A percentile compares a stretch with the other conserved stretches of the same genome.
Conservation (phyloP, 1,140 invertebrate genomes). For the Hyposmocoma kahamanoa region DNA sequence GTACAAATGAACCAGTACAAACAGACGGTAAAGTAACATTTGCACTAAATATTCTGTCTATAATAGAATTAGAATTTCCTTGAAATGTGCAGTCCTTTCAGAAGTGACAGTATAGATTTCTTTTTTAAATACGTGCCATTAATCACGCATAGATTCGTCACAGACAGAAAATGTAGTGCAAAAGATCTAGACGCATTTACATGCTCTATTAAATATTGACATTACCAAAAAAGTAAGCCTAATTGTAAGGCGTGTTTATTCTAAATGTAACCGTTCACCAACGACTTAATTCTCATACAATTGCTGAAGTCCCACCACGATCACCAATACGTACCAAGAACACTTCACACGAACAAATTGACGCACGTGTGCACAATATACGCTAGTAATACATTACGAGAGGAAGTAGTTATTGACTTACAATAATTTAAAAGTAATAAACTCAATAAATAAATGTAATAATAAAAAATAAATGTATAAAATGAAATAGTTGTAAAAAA, state of each 20-base stretch:
- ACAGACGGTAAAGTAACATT: no score
- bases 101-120: no score
- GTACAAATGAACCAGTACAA: no score
- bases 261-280: conserved; percentile 9
- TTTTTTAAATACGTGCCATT: no score
- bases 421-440: conserved; percentile 5
- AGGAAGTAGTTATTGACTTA: conserved; percentile 2
- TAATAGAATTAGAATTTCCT: no score
- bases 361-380: conserved; percentile 6
- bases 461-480: conserved; percentile 11
- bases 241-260: conserved; percentile 14
- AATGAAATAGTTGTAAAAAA: no score
- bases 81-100: no score
- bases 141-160: no score
- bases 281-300: conserved; percentile 10
- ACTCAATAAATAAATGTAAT: conserved; percentile 9
- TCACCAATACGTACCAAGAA: conserved; percentile 5
- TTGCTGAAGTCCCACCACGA: conserved; percentile 1
- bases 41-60: no score
- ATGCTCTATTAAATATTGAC: background rate
- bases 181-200: background rate
- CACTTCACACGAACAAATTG: conserved; percentile 10
- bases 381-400: conserved; percentile 4
- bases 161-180: no score
- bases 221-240: conserved; percentile 17